phyloP scores from a whole-genome alignment of 2,113 vertebrate species.

The Pseudonaja textilis region DNA sequence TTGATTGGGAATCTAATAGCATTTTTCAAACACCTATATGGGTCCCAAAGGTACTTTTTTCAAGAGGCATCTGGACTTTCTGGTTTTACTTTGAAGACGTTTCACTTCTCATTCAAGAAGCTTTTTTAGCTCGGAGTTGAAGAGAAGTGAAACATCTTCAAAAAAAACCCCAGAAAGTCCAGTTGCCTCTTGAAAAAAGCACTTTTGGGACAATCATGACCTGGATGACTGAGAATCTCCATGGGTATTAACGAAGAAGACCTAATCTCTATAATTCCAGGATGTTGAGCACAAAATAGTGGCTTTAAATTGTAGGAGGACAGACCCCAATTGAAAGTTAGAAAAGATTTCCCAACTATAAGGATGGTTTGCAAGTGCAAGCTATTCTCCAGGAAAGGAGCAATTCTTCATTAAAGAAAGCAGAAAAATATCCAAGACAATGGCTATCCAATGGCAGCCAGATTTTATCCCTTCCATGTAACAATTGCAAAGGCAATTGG shows the following conservation, averaged over 20 bases:
- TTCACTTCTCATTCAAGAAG: too few species aligned
- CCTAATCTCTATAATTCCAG: not conserved
- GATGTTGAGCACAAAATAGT: not conserved
- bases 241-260: not conserved
- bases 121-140: too few species aligned
- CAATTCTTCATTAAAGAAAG: not conserved
- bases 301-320: not conserved
- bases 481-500: not conserved
- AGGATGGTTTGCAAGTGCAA: not conserved
- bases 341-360: not conserved
- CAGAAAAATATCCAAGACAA: not conserved
- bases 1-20: not conserved
- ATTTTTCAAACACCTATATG: not conserved
- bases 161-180: too few species aligned
- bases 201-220: too few species aligned
- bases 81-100: too few species aligned
- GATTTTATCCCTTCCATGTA: not conserved
- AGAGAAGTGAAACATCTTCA: too few species aligned
- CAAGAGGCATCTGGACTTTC: too few species aligned
- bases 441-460: not conserved
- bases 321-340: not conserved
- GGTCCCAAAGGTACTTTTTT: too few species aligned
- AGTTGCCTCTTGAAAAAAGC: too few species aligned
- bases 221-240: too few species aligned
- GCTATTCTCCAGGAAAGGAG: not conserved